Evolutionary conservation across 1,140 invertebrate species (phyloP), one percentile per base, ranked within the genome.

Genomic region (Drosophila cardini): DNA sequence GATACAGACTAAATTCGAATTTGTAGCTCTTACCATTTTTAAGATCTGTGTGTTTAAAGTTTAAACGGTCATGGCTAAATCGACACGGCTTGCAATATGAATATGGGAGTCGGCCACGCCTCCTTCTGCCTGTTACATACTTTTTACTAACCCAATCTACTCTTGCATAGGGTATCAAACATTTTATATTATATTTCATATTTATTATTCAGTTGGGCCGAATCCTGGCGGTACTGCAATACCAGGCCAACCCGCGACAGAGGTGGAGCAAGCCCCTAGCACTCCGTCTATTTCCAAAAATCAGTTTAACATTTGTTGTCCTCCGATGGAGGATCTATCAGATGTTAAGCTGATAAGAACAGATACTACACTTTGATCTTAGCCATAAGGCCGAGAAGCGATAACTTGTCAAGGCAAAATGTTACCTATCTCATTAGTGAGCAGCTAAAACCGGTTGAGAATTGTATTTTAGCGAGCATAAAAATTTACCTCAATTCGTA

Each of bases 281-380:
- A 62, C 82, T 91, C 92, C 92, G 78, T 92, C 93, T 79, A 42
- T 71, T 93, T 93, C 86, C 93, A 94, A 94, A 94, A 94, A 94
- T 93, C 93, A 94, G 93, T 93, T 94, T 94, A 94, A 94, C 94
- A 94, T 94, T 89, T 91, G 90, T 93, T 93, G 93, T 91, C 91
- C 91, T 92, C 91, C 93, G 87, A 93, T 94, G 92, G 92, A 90
- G 91, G 91, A 92, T 93, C 93, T 94, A 94, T 93, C 94, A 94
- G 94, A 94, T 94, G 94, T 94, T 94, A 94, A 94, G 93, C 94
- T 94, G 93, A 94, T 94, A 26, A 26, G 21, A 26, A 26, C 21
- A 94, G 93, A 94, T 93, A 93, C 93, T 93, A 93, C 92, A 93
- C 92, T 93, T 26, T 93, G 58, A 76, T 71, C 78, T 93, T 92